Base-by-base conservation (phyloP, 2,888 invertebrate genomes). In the Brachylomia viminalis region DNA sequence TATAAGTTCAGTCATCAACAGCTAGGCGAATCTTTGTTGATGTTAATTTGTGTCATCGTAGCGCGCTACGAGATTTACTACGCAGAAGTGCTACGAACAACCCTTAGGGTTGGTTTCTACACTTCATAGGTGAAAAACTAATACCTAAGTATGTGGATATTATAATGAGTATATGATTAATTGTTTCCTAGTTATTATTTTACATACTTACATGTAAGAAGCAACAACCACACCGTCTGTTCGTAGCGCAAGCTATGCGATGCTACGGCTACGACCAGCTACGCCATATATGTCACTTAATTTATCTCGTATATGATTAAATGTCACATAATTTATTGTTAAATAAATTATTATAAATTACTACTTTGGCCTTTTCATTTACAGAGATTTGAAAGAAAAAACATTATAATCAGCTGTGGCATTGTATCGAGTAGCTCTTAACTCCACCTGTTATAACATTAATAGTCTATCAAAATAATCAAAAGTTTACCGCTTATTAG, bases 391-490 rank as follows among this genome's bases (percentile, higher is more conserved):
- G 49, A 70, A 62, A 68, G 45, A 59, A 45, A 64, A 72, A 72
- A 64, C 61, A 45, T 75, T 52, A 69, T 78, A 84, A 74, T 72
- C 71, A 42, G 61, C 45, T 62, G 49, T 42, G 47, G 59, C 65
- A 77, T 77, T 80, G 81, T 84, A 77, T 74, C n/a, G 58, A 74
- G 27, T 69, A 74, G 73, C 72, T 49, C 62, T 20, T 56, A 42
- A 61, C 72, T 56, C 45, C 71, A 75, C 76, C 72, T 84, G 59
- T 69, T 78, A 78, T 58, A 78, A 73, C 56, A 71, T 76, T 59
- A 75, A 80, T 75, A 65, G 85, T 85, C 45, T 58, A 73, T 86
- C 85, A 75, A 54, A 77, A 61, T 58, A 33, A 86, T 83, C 78
- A 85, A 62, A 70, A 78, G 59, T 82, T 81, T 77, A 81, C 75